Evolutionary conservation across 2,888 invertebrate species (phyloP), one percentile per base, ranked within the genome.

Genomic region (Stenolophus ochropezus): DNA sequence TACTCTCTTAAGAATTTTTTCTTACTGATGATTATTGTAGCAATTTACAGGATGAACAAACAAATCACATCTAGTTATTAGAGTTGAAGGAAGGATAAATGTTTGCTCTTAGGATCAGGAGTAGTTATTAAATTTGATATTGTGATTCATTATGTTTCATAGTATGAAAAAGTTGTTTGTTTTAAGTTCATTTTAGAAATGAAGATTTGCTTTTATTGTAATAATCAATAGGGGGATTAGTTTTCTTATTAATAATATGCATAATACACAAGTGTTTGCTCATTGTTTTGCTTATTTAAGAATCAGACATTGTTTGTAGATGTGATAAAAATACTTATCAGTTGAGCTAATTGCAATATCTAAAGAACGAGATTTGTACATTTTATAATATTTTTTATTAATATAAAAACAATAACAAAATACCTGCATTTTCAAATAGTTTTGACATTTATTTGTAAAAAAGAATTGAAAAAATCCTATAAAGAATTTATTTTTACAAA

Each of bases 11-110:
- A 61, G 61, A 61, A 25, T 61, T 61, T 25, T 61, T 25, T 61
- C 61, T 61, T 21, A 56, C 23, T 25, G 61, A 25, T 25, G 61
- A 61, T 61, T 61, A 61, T 61, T 61, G 61, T n/a, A 21, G 61
- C 61, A 23, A 61, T 61, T 61, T 61, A 23, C 4, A 14, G 21
- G 21, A 23, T 61, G 61, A 51, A 51, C 25, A 61, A 61, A 61
- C 25, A 61, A 61, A 23, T 58, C 58, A 23, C n/a, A n/a, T 51
- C 51, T 51, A 51, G 18, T 51, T 51, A 16, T 51, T 51, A 4
- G 1, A 16, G 18, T 51, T 4, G 51, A 14, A 16, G 5, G 51
- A 51, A 16, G 18, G 16, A 42, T 51, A 14, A 51, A 51, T 51
- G 18, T 51, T 51, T 51, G 51, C 1, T 0, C 4, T 51, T 14